Conservation (phyloP, 2,113 vertebrate species). For the Vidua chalybeata region DNA sequence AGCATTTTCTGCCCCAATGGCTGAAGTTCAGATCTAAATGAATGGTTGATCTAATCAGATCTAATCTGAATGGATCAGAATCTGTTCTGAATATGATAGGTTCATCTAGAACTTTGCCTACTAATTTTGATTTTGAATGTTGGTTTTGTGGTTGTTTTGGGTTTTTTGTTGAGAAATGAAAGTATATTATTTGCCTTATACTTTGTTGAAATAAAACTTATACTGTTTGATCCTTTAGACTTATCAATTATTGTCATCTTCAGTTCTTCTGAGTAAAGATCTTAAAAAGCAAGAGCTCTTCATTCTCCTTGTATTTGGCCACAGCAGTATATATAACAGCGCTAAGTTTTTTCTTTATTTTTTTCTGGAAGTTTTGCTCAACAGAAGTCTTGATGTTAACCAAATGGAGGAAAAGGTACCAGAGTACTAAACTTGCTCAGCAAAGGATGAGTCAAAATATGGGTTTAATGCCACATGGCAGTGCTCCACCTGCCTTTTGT, state of each 20-base stretch:
- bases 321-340: neutral
- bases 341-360: neutral
- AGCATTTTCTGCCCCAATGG: neutral
- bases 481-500: neutral
- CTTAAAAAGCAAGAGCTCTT: neutral
- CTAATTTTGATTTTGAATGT: neutral
- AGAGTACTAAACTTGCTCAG: neutral
- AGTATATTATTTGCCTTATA: neutral
- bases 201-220: neutral
- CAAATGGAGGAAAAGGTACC: neutral
- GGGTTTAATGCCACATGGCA: neutral
- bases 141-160: neutral
- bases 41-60: neutral
- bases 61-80: neutral
- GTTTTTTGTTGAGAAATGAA: neutral
- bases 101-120: neutral
- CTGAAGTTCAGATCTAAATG: neutral
- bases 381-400: neutral
- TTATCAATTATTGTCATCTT: neutral
- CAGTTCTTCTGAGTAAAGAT: neutral
- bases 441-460: neutral
- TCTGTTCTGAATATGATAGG: neutral
- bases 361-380: neutral
- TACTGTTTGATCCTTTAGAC: neutral
- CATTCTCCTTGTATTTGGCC: neutral